Evolutionary conservation across 2,888 invertebrate species (phyloP), one percentile per base, ranked within the genome.

Genomic region (Clistopyga incitator): DNA sequence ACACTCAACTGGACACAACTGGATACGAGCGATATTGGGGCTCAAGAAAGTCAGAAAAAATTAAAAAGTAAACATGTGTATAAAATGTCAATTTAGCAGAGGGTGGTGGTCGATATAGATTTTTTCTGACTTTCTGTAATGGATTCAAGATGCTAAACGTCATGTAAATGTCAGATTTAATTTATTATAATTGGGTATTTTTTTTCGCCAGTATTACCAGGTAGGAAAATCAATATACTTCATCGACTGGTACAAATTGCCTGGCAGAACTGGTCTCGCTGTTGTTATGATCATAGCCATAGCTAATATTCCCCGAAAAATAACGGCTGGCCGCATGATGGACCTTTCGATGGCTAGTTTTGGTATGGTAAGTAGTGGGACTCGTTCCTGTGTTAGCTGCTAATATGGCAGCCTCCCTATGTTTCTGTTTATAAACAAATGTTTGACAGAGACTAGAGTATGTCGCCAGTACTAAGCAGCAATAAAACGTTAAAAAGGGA

Each of bases 301-400:
- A 64, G 82, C 87, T 0, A 70, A 81, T 50, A 34, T 13, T 64
- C 83, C 86, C 0, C 6, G 65, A 4, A 84, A 81, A 70, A 25
- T 89, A 3, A 86, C 84, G 1, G 88, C 86, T 47, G 88, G 87
- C 6, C 84, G 81, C 75, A 82, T 88, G 54, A 72, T 87, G 6
- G 82, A 85, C 29, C 71, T 89, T 0, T 88, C 87, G 0, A 29
- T 86, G 6, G 77, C 25, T 65, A 61, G 78, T 59, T 75, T 86
- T 52, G 86, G 86, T 3, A 78, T 80, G 18, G 86, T 85, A 75
- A 84, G 78, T 84, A 50, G 6, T 38, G 34, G 1, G 6, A 38
- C 6, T 1, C 8, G 34, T 38, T 38, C 34, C 8, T 38, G 6
- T 38, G 4, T 54, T 1, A 50, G 10, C 3, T 13, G 77, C 2